Evolutionary conservation across 2,888 invertebrate species (phyloP).

Genomic region (Drosophila helvetica): DNA sequence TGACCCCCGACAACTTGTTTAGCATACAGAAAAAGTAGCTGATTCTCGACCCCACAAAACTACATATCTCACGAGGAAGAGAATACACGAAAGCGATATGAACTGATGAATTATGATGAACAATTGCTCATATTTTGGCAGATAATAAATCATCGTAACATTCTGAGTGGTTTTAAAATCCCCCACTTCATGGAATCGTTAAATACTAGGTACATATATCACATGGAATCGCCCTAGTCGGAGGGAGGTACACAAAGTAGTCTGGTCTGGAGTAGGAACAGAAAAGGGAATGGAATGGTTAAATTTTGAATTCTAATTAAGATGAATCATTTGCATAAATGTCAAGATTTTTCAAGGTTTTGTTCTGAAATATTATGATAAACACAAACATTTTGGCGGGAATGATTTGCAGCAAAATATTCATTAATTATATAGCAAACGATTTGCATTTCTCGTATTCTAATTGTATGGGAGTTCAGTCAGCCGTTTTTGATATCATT

Average conservation of each 20-base stretch:
- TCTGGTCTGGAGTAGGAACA: not conserved
- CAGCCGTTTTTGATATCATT: not conserved
- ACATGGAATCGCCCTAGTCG: not conserved
- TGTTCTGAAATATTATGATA: no score
- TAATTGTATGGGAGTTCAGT: not conserved
- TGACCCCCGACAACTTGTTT: slow-evolving; percentile 24
- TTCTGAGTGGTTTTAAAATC: slow-evolving; percentile 1
- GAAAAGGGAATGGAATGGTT: not conserved
- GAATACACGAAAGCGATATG: not conserved
- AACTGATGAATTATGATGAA: slow-evolving; percentile 12
- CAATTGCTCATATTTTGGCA: slow-evolving; percentile 15
- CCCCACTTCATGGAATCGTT: not conserved
- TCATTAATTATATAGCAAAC: not conserved
- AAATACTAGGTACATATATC: not conserved
- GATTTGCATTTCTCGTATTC: not conserved
- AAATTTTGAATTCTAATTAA: not conserved
- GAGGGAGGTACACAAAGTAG: not conserved
- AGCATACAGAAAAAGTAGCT: slow-evolving; percentile 6
- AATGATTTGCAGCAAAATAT: not conserved
- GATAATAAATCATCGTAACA: slow-evolving; percentile 11
- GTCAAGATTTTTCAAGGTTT: not conserved
- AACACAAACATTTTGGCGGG: not conserved
- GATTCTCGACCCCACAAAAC: not conserved
- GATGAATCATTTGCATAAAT: not conserved
- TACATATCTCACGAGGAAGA: not conserved